Evolutionary conservation across 2,113 vertebrate genomes (phyloP), one percentile per base, ranked within the genome.

Genomic region (Pituophis catenifer): DNA sequence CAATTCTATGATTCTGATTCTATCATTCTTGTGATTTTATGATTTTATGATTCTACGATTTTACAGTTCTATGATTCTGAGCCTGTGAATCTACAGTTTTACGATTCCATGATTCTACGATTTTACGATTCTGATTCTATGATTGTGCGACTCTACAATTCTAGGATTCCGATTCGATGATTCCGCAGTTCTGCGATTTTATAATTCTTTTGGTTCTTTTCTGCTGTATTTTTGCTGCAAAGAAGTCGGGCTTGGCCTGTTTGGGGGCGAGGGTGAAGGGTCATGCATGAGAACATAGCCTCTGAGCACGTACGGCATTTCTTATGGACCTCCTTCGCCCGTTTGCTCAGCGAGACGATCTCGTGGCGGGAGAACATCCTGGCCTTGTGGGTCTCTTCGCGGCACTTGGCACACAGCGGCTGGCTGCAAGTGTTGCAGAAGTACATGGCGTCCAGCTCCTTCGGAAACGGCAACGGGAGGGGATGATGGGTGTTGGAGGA

Each of bases 361-460:
- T 99, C 99, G 0, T 99, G 99, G 94, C 98, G 97, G 91, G 98
- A 93, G 86, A 99, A 99, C 98, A 99, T 99, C 96, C 97, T 98
- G 93, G 99, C 98, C 0, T 98, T 98, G 96, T 99, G 99, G 1
- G 99, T 99, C 93, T 98, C 97, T 50, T 99, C 99, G 0, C 98
- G 98, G 98, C 99, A 99, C 44, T 97, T 96, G n/a, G 97, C 93
- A 0, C 99, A 99, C 88, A 99, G 97, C 8, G 99, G 98, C 97
- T 99, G 99, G 96, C 97, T 98, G 24, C 99, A 99, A 23, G 99
- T 99, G 97, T 99, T 99, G 96, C 99, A 99, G 98, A 98, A 99
- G 95, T 98, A 99, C 97, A 98, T 98, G 97, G 98, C 95, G 91
- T 98, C 98, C 11, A 98, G 89, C 86, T 99, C 98, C 99, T 99